Percentiles rank a stretch among this genome's conserved stretches.
Conservation (phyloP, 2,113 vertebrate species). For the Natator depressus region DNA sequence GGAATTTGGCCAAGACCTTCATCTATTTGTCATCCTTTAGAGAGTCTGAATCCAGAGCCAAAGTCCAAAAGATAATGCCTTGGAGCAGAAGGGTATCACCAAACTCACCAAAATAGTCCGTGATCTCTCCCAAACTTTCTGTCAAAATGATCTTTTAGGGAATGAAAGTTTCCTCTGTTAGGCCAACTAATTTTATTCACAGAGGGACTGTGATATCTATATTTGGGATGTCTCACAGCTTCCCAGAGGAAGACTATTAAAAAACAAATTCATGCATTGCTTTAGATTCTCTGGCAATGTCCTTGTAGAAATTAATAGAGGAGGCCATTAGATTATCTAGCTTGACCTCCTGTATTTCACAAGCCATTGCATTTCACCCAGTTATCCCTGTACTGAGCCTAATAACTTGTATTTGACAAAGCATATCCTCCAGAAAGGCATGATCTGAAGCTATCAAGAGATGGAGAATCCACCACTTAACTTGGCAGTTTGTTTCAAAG, state of each 20-base stretch:
- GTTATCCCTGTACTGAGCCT: neutral
- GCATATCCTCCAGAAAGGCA: neutral
- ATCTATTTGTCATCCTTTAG: neutral
- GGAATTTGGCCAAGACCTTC: neutral
- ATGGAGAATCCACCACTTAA: neutral
- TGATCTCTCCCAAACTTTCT: neutral
- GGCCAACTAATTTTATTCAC: neutral
- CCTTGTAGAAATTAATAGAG: neutral
- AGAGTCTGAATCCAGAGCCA: neutral
- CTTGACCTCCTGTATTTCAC: neutral
- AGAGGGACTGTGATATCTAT: neutral
- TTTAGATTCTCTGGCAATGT: neutral
- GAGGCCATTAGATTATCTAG: neutral
- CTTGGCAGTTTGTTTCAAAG: neutral
- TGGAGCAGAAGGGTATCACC: neutral
- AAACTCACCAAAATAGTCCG: neutral
- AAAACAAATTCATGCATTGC: neutral
- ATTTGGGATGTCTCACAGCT: neutral
- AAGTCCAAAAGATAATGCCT: neutral
- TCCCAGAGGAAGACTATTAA: neutral
- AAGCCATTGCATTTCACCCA: neutral
- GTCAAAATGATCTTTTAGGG: neutral
- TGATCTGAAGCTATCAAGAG: neutral
- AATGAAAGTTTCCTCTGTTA: neutral
- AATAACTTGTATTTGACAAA: neutral